phyloP scores from a whole-genome alignment of 2,113 vertebrate genomes.

The Perca flavescens region DNA sequence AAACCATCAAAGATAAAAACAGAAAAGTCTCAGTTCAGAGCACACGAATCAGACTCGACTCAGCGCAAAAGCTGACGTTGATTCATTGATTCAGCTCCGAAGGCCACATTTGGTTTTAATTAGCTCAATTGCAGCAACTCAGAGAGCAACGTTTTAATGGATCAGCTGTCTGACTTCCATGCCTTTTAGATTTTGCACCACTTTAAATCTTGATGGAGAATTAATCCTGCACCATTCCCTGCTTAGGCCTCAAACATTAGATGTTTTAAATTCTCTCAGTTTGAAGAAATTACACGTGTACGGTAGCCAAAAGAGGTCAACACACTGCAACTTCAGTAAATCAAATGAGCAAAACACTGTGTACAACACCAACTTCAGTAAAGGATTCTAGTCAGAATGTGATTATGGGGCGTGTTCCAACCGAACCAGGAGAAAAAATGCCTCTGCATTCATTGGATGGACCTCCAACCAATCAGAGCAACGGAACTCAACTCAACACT shows the following conservation, averaged over 20 bases:
- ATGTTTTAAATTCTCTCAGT: not conserved
- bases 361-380: too few relatives aligned
- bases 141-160: not conserved
- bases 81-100: not conserved
- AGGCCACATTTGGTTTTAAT: conserved; percentile 15
- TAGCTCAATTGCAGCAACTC: not conserved
- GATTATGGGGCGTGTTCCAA: too few relatives aligned
- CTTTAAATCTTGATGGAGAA: not conserved
- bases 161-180: not conserved
- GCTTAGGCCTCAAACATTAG: too few relatives aligned
- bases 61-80: not conserved
- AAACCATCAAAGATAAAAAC: not conserved
- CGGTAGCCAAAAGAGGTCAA: too few relatives aligned
- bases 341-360: too few relatives aligned
- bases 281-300: not conserved
- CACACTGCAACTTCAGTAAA: too few relatives aligned
- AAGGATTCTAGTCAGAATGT: too few relatives aligned
- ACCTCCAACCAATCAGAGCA: too few relatives aligned
- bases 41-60: not conserved
- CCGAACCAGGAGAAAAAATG: too few relatives aligned
- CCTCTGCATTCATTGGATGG: too few relatives aligned
- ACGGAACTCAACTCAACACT: too few relatives aligned
- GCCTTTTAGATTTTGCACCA: not conserved
- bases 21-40: not conserved
- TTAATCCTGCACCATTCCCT: too few relatives aligned